Evolutionary conservation across 2,113 vertebrate species (phyloP).

Genomic region (Misgurnus mizolepis): DNA sequence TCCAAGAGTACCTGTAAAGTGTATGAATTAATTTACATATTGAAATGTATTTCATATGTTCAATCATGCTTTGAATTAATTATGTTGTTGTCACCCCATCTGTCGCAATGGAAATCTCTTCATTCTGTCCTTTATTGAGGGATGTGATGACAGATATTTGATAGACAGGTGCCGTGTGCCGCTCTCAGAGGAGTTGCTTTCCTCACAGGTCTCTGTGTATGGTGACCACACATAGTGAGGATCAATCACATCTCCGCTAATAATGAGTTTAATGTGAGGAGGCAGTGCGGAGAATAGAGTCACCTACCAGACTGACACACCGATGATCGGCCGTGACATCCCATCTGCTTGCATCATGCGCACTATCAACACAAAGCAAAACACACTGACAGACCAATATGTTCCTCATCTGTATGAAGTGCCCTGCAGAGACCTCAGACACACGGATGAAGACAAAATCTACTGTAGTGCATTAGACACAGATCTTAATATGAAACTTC

Average conservation of each 20-base stretch:
- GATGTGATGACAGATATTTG: slow-evolving; percentile 23
- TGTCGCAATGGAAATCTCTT: not conserved
- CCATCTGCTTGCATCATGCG: slow-evolving; percentile 52
- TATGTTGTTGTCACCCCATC: not conserved
- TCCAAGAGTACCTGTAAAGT: too few relatives aligned
- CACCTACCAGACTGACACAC: slow-evolving; percentile 62
- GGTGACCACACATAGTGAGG: not conserved
- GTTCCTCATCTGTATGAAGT: slow-evolving; percentile 16
- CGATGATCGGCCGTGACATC: slow-evolving; percentile 65
- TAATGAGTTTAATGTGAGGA: slow-evolving; percentile 64
- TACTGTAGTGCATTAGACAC: slow-evolving; percentile 4
- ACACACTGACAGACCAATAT: slow-evolving; percentile 28
- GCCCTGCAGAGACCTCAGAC: not conserved
- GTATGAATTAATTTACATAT: too few relatives aligned
- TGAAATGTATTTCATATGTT: not conserved
- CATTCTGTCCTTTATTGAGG: slow-evolving; percentile 7
- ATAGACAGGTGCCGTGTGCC: not conserved
- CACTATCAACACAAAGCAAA: slow-evolving; percentile 16
- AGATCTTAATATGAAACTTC: not conserved
- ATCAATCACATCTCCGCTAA: slow-evolving; percentile 53
- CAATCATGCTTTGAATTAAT: not conserved
- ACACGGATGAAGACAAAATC: not conserved
- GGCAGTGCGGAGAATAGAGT: slow-evolving; percentile 68
- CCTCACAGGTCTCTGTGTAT: slow-evolving; percentile 11
- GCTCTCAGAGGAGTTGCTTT: slow-evolving; percentile 8